Conservation (phyloP, 1,140 invertebrate species). For the Achatina immaculata region DNA sequence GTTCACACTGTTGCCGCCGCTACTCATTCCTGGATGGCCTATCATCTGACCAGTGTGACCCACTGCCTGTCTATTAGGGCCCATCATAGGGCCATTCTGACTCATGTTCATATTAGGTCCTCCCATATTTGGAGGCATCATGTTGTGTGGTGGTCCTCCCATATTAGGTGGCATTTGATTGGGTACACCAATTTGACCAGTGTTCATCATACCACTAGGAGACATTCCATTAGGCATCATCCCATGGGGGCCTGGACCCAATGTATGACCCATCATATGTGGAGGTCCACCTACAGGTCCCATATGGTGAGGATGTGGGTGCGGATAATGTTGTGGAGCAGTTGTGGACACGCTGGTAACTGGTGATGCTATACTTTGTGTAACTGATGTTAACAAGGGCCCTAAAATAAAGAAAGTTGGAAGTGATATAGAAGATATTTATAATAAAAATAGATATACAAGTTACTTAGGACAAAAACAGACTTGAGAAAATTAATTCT, state of each 20-base stretch:
- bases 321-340: conserved; percentile 40
- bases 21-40: conserved; percentile 29
- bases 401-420: conserved; percentile 45
- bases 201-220: conserved; percentile 32
- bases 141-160: conserved; percentile 20
- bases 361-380: conserved; percentile 67
- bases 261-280: conserved; percentile 35
- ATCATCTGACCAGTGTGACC: conserved; percentile 28
- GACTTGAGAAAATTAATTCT: too few relatives aligned
- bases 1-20: conserved; percentile 23
- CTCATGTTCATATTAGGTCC: conserved; percentile 34
- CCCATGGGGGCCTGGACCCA: conserved; percentile 34
- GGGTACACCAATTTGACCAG: conserved; percentile 27
- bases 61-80: conserved; percentile 13
- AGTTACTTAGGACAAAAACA: too few relatives aligned
- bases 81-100: conserved; percentile 36
- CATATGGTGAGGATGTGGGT: conserved; percentile 35
- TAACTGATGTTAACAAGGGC: conserved; percentile 57
- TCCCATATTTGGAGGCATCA: conserved; percentile 38
- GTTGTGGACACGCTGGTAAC: conserved; percentile 56
- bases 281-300: conserved; percentile 31
- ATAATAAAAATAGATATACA: too few relatives aligned
- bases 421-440: too few relatives aligned
- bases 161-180: conserved; percentile 29
- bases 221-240: conserved; percentile 41